Evolutionary conservation across 2,888 invertebrate species (phyloP), one percentile per base, ranked within the genome.

Genomic region (Parnassius apollo): DNA sequence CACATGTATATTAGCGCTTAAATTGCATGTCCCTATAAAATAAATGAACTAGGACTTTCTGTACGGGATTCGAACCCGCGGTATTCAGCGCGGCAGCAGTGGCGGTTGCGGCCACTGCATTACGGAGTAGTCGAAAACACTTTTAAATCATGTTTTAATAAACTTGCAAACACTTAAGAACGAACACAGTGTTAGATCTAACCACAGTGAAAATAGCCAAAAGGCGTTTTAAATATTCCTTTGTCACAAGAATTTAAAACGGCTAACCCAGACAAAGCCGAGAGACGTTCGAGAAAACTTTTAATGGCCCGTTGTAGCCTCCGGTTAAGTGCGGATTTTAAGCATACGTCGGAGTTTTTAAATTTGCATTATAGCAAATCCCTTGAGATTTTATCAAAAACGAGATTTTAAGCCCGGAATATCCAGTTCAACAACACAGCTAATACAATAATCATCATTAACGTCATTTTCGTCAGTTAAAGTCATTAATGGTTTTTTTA

Each of bases 241-340:
- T 51, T 51, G 51, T 51, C 9, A 2, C 12, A 9, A n/a, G 11
- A 51, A 25, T 51, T 50, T 51, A 25, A 51, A 51, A 51, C 12
- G 51, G 51, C 25, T 25, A 51, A 51, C 51, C 42, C 42, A n/a
- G 54, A 42, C 42, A 42, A 54, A 54, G 42, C 4, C 9, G 2
- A 42, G 54, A 54, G n/a, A 42, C n/a, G 54, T 51, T 25, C 42
- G 13, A 42, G n/a, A 42, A 54, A 54, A 54, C 54, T 54, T 54
- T 54, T 54, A 54, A 54, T 54, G 54, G 54, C n/a, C 54, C 12
- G 11, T 42, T 35, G 25, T 51, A 51, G 51, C 51, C 51, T 13
- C 22, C 22, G 51, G 25, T 25, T 2, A 11, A 51, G 22, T 25
- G 22, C 22, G 12, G 25, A 25, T 25, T 51, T 12, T 51, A 25